These are phyloP conservation scores for Poecilobothrus nobilitatus DNA, from an alignment of 2,888 invertebrate genomes.

Conservation along the genomic window DNA sequence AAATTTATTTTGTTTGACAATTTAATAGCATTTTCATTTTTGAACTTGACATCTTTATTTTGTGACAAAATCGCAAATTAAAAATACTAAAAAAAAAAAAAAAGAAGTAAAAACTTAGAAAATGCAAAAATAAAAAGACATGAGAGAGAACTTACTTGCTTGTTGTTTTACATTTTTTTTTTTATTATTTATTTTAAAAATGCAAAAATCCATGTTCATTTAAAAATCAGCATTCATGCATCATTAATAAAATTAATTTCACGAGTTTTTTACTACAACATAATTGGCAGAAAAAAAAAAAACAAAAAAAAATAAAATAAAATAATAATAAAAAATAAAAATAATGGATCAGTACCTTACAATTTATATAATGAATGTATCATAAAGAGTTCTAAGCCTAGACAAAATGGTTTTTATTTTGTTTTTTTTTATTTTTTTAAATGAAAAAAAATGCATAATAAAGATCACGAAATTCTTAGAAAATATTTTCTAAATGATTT, in stretches of 20 bases:
- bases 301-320: not conserved
- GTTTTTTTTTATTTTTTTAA: not conserved
- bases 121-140: not conserved
- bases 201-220: not conserved
- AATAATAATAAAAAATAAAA: too few species aligned
- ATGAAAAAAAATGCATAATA: not conserved
- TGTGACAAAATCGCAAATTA: not conserved
- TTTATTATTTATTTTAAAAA: not conserved
- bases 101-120: not conserved
- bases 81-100: not conserved
- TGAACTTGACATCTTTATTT: not conserved
- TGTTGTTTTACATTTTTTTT: not conserved
- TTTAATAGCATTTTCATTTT: not conserved
- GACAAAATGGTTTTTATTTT: not conserved
- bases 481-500: not conserved
- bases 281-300: not conserved
- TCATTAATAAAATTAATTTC: conserved; percentile 6
- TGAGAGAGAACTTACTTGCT: not conserved
- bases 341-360: too few species aligned
- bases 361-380: not conserved
- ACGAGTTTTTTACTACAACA: conserved; percentile 3
- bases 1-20: too few species aligned
- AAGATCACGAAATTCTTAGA: conserved; percentile 1
- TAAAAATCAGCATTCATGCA: conserved; percentile 1
- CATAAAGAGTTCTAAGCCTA: not conserved